phyloP scores from a whole-genome alignment of 2,113 vertebrate genomes.

The Tinamus guttatus region DNA sequence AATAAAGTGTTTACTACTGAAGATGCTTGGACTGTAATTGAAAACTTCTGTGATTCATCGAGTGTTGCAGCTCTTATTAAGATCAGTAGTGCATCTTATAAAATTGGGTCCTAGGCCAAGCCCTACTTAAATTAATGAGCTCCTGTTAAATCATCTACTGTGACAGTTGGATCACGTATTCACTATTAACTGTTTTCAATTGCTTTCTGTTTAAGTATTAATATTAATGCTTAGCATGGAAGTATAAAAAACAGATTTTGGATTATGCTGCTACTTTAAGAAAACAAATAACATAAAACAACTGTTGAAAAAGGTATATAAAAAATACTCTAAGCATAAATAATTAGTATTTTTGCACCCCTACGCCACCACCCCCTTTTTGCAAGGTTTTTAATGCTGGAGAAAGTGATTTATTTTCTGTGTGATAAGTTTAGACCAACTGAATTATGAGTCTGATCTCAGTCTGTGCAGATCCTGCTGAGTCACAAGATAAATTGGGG shows the following conservation, averaged over 20 bases:
- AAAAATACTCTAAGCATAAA: background rate
- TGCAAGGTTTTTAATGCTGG: background rate
- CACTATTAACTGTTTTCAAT: background rate
- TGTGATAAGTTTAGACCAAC: conserved; percentile 6
- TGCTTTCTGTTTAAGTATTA: background rate
- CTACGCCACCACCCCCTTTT: background rate
- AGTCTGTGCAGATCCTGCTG: conserved; percentile 13
- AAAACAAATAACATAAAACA: background rate
- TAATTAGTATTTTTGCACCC: background rate
- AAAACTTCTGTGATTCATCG: background rate
- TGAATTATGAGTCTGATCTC: conserved; percentile 41
- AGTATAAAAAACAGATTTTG: background rate
- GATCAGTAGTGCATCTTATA: background rate
- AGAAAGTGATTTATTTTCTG: background rate
- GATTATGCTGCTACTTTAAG: background rate
- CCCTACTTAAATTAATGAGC: background rate
- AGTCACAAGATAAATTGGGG: conserved; percentile 42
- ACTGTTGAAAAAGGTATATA: background rate
- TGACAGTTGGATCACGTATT: background rate
- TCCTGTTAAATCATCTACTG: background rate
- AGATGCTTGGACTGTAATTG: no score
- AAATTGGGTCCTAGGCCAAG: background rate
- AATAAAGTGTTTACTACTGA: no score
- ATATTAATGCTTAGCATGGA: background rate
- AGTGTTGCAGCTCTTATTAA: background rate